Percentiles rank a stretch among this genome's conserved stretches.
These are phyloP conservation scores for Acrossocheilus fasciatus DNA, from an alignment of 2,797 vertebrate genomes.

Conservation along the genomic window DNA sequence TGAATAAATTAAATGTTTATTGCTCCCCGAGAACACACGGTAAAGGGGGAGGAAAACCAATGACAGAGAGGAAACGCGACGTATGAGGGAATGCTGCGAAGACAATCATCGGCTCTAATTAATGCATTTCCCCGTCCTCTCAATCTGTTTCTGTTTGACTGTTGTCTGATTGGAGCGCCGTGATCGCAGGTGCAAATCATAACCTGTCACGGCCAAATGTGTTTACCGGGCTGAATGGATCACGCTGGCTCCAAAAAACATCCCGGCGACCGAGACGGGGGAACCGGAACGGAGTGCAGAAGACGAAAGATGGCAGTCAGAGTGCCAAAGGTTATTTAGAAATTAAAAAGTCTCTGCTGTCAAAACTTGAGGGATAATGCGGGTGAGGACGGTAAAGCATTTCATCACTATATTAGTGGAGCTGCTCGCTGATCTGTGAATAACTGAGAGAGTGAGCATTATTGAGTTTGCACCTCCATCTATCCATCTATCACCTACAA, in stretches of 20 bases:
- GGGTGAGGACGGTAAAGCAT: slow-evolving; percentile 82
- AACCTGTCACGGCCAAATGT: slow-evolving; percentile 56
- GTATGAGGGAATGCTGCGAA: slow-evolving; percentile 52
- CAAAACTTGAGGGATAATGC: slow-evolving; percentile 80
- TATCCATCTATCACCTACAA: slow-evolving; percentile 84
- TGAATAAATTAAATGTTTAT: slow-evolving; percentile 68
- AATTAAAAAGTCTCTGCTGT: slow-evolving; percentile 79
- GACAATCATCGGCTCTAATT: slow-evolving; percentile 62
- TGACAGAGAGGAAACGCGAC: slow-evolving; percentile 56
- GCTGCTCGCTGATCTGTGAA: slow-evolving; percentile 88
- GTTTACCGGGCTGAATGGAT: slow-evolving; percentile 56
- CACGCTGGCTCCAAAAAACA: neutral
- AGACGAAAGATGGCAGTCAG: slow-evolving; percentile 56
- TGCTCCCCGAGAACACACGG: slow-evolving; percentile 49
- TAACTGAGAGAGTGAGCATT: slow-evolving; percentile 81
- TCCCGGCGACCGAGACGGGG: slow-evolving; percentile 5
- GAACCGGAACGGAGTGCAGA: slow-evolving; percentile 2
- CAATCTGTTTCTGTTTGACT: slow-evolving; percentile 62
- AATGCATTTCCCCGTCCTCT: slow-evolving; percentile 60
- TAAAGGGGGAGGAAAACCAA: slow-evolving; percentile 31
- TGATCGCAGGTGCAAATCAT: slow-evolving; percentile 63
- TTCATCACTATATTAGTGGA: slow-evolving; percentile 84
- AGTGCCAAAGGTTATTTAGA: slow-evolving; percentile 75
- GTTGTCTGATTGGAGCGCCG: slow-evolving; percentile 58
- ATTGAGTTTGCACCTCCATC: slow-evolving; percentile 86